These are phyloP conservation scores for Drosophila anceps DNA, from an alignment of 2,888 invertebrate species.

Conservation along the genomic window DNA sequence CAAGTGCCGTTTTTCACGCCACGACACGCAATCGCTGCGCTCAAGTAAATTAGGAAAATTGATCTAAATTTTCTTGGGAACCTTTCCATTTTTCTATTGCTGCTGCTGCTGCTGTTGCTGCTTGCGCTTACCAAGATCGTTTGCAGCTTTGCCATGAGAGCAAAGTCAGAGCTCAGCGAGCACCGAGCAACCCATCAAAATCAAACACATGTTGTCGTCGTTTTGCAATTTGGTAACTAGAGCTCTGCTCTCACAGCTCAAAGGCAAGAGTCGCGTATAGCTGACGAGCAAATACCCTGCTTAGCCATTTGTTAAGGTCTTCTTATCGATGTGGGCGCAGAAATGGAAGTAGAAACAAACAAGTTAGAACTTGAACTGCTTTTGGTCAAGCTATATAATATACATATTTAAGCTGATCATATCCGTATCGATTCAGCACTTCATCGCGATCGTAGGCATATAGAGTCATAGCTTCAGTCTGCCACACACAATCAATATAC, in stretches of 20 bases:
- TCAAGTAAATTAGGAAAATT: conserved; percentile 80
- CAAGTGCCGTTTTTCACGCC: conserved; percentile 82
- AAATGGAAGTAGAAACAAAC: background rate
- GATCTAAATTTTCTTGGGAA: conserved; percentile 81
- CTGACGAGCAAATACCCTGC: background rate
- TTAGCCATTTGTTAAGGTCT: background rate
- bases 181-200: conserved; percentile 46
- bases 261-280: background rate
- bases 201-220: conserved; percentile 58
- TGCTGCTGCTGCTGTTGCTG: conserved; percentile 17
- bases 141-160: conserved; percentile 24
- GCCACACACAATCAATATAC: background rate
- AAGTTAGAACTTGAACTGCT: background rate
- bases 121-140: conserved; percentile 55
- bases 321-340: background rate
- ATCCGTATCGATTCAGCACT: background rate
- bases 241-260: conserved; percentile 6
- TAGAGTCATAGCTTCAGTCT: background rate
- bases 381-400: background rate
- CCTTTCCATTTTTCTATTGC: conserved; percentile 62
- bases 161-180: background rate
- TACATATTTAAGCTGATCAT: background rate
- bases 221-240: conserved; percentile 23
- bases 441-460: background rate
- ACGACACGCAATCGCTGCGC: conserved; percentile 81